Evolutionary conservation across 2,888 invertebrate genomes (phyloP).

Genomic region (Sarcophaga rosellei): DNA sequence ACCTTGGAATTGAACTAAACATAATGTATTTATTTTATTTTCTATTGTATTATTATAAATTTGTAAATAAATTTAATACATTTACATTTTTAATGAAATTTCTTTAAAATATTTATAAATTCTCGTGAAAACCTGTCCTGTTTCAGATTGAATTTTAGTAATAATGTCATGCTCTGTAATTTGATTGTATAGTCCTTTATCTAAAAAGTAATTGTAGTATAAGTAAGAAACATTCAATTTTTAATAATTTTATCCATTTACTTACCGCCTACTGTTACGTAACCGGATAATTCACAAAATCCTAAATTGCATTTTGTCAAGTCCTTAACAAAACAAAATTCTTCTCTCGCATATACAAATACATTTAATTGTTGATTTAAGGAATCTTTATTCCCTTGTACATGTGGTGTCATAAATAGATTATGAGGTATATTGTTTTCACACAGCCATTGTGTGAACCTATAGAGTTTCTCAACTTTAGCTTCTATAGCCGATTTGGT

Average conservation of each 20-base stretch:
- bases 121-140: constrained; percentile 73
- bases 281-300: constrained; percentile 89
- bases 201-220: constrained; percentile 67
- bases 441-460: constrained; percentile 83
- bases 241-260: constrained; percentile 47
- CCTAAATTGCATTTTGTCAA: constrained; percentile 85
- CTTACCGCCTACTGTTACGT: constrained; percentile 87
- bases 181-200: constrained; percentile 70
- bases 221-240: neutral
- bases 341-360: constrained; percentile 86
- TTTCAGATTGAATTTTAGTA: constrained; percentile 73
- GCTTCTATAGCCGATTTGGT: constrained; percentile 50
- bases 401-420: constrained; percentile 84
- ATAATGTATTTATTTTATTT: constrained; percentile 1
- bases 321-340: constrained; percentile 83
- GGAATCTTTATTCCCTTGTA: constrained; percentile 65
- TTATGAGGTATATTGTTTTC: constrained; percentile 88
- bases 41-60: neutral
- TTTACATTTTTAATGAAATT: constrained; percentile 30
- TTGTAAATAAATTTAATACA: constrained; percentile 22
- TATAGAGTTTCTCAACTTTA: constrained; percentile 73
- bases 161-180: constrained; percentile 74
- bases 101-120: constrained; percentile 73
- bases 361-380: constrained; percentile 82
- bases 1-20: neutral